phyloP scores from a whole-genome alignment of 2,797 vertebrate species.

The Thunnus albacares region DNA sequence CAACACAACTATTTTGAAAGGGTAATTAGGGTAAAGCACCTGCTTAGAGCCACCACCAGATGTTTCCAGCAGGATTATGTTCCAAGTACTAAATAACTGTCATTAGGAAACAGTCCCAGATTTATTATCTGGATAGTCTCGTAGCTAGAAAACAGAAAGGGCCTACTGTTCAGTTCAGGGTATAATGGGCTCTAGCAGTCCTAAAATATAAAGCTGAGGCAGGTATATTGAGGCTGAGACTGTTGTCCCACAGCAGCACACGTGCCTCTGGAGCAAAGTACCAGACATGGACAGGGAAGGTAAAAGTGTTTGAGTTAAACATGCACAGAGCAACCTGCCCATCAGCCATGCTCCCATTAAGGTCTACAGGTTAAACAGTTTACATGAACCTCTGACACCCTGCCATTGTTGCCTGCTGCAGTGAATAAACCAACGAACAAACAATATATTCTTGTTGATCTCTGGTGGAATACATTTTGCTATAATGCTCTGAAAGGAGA shows the following conservation, averaged over 20 bases:
- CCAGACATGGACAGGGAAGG: constrained; percentile 1
- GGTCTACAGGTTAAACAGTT: constrained; percentile 22
- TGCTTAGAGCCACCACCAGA: constrained; percentile 45
- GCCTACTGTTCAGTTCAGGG: constrained; percentile 19
- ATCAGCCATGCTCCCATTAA: background rate
- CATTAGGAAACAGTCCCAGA: constrained; percentile 54
- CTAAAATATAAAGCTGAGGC: constrained; percentile 24
- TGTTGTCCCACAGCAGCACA: background rate
- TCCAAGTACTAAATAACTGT: constrained; percentile 59
- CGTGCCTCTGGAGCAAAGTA: background rate
- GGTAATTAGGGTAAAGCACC: constrained; percentile 54
- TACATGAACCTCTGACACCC: constrained; percentile 9
- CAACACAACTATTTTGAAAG: constrained; percentile 29
- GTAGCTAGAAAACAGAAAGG: constrained; percentile 28
- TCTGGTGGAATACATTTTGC: constrained; percentile 30
- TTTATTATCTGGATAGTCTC: constrained; percentile 37
- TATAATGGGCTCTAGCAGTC: constrained; percentile 1
- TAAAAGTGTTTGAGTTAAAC: background rate
- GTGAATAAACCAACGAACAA: constrained; percentile 21
- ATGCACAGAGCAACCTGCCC: constrained; percentile 4
- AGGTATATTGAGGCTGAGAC: constrained; percentile 5
- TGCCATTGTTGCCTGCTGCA: background rate
- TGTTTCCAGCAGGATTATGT: constrained; percentile 50
- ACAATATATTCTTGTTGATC: constrained; percentile 43
- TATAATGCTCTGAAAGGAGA: constrained; percentile 30